Conservation (phyloP, 2,888 invertebrate species). For the Myopa testacea region DNA sequence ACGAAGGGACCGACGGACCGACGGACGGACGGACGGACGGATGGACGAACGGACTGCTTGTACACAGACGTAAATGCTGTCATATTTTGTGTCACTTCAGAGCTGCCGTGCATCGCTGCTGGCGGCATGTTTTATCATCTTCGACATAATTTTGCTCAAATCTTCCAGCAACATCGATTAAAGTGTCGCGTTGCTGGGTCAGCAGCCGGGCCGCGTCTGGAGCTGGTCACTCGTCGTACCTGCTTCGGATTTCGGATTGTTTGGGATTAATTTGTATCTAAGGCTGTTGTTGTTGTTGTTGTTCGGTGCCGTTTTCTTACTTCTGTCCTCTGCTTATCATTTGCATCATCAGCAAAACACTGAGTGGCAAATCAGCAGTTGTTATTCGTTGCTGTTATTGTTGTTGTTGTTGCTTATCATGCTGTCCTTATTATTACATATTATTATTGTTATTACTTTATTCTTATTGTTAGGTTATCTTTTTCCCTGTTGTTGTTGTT, state of each 20-base stretch:
- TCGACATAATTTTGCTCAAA: slow-evolving; percentile 51
- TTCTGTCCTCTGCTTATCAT: too few species aligned
- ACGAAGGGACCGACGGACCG: slow-evolving; percentile 11
- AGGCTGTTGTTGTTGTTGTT: not conserved
- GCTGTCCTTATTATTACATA: not conserved
- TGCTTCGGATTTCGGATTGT: not conserved
- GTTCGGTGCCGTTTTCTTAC: too few species aligned
- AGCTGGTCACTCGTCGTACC: slow-evolving; percentile 11
- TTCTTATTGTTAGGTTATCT: too few species aligned
- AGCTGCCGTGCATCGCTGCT: slow-evolving; percentile 34
- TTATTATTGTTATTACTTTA: too few species aligned
- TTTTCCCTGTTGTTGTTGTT: slow-evolving; percentile 4
- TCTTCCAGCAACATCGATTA: slow-evolving; percentile 21
- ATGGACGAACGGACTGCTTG: too few species aligned
- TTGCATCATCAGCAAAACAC: too few species aligned
- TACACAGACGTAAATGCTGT: too few species aligned
- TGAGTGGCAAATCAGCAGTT: too few species aligned
- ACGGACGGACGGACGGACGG: not conserved
- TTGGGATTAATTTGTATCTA: slow-evolving; percentile 32
- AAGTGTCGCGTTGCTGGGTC: not conserved
- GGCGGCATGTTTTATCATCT: slow-evolving; percentile 55
- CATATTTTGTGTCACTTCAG: not conserved
- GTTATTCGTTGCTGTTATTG: not conserved
- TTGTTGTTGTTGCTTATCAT: not conserved
- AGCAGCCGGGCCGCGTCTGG: not conserved